A percentile compares a stretch with the other conserved stretches of the same genome.
These are phyloP conservation scores for Drosophila paramelanica DNA, from an alignment of 2,888 invertebrate species.

Conservation along the genomic window DNA sequence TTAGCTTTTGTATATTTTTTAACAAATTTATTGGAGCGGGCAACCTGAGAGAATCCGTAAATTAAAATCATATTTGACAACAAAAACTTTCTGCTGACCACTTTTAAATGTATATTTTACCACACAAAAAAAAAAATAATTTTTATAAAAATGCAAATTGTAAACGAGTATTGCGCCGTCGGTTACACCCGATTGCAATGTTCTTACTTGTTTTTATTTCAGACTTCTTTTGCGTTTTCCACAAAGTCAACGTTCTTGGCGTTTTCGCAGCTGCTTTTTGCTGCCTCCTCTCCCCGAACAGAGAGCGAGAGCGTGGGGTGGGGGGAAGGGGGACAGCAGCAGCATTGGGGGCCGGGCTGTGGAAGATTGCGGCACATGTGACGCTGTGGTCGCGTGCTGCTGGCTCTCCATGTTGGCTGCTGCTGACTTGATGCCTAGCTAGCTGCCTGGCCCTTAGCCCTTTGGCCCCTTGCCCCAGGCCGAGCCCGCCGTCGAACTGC, in stretches of 20 bases:
- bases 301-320: too few relatives aligned
- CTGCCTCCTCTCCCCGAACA: conserved; percentile 3
- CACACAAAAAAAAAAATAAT: too few relatives aligned
- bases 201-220: conserved; percentile 39
- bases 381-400: conserved; percentile 79
- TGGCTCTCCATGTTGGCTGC: conserved; percentile 29
- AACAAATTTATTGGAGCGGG: too few relatives aligned
- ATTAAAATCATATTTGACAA: too few relatives aligned
- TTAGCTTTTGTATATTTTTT: too few relatives aligned
- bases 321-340: background rate
- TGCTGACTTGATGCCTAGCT: conserved; percentile 13
- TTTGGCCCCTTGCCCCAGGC: conserved; percentile 30
- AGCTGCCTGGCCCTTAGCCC: conserved; percentile 23
- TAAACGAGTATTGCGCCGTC: too few relatives aligned
- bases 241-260: conserved; percentile 79
- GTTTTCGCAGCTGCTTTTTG: conserved; percentile 75
- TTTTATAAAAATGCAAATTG: too few relatives aligned
- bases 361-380: conserved; percentile 78
- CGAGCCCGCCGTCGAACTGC: conserved; percentile 15
- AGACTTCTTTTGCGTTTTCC: conserved; percentile 62
- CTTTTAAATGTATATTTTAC: too few relatives aligned
- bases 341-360: conserved; percentile 12
- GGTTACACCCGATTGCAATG: too few relatives aligned
- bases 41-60: too few relatives aligned
- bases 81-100: too few relatives aligned